Evolutionary conservation across 2,888 invertebrate species (phyloP).

Genomic region (Spatulosminthurus flaviceps): DNA sequence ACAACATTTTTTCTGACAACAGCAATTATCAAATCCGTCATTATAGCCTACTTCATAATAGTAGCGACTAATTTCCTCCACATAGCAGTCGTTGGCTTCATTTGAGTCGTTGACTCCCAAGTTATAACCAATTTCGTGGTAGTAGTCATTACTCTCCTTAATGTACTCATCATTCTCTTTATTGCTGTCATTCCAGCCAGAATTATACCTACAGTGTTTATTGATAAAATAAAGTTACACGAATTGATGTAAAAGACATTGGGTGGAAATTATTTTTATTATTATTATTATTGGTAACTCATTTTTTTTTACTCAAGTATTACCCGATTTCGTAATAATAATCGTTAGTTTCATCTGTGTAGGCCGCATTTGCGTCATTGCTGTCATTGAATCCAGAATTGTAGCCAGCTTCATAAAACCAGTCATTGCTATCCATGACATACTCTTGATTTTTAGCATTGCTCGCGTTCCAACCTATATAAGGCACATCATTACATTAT

Average conservation of each 20-base stretch:
- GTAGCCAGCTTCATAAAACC: slow-evolving; percentile 40
- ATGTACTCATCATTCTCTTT: slow-evolving; percentile 34
- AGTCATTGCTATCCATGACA: slow-evolving; percentile 33
- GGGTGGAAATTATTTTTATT: too few species aligned
- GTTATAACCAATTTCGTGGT: slow-evolving; percentile 36
- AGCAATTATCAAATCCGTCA: slow-evolving; percentile 38
- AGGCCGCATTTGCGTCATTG: slow-evolving; percentile 18
- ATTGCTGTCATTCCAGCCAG: slow-evolving; percentile 40
- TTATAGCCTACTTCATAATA: slow-evolving; percentile 40
- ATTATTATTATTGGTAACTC: too few species aligned
- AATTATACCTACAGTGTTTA: not conserved
- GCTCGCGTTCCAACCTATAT: slow-evolving; percentile 28
- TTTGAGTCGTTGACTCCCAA: slow-evolving; percentile 37
- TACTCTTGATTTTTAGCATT: slow-evolving; percentile 28
- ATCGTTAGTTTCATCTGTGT: slow-evolving; percentile 36
- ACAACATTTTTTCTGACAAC: slow-evolving; percentile 12
- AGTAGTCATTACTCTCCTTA: slow-evolving; percentile 34
- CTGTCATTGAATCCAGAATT: slow-evolving; percentile 34
- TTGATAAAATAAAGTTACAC: too few species aligned
- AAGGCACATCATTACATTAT: not conserved
- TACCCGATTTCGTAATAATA: slow-evolving; percentile 34
- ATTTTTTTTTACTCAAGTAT: too few species aligned
- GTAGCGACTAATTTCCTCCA: slow-evolving; percentile 25
- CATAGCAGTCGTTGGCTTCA: slow-evolving; percentile 30
- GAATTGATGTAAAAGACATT: too few species aligned